These are phyloP conservation scores for Drosophila greeni DNA, from an alignment of 2,888 invertebrate species.

Conservation along the genomic window DNA sequence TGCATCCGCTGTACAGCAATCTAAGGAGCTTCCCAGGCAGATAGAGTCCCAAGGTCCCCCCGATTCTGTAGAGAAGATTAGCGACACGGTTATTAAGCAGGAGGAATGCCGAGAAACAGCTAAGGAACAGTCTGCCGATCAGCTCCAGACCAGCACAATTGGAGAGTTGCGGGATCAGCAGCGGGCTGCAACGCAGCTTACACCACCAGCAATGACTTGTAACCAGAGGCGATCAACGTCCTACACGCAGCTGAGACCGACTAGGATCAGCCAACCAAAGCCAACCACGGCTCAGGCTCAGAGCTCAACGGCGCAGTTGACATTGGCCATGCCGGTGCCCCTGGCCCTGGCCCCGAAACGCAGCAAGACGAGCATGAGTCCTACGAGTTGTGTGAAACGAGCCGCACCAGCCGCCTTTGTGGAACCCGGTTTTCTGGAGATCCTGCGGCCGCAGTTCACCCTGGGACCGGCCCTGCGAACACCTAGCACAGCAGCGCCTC, in stretches of 20 bases:
- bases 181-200: slow-evolving; percentile 23
- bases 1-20: neutral
- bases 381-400: slow-evolving; percentile 81
- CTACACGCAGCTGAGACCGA: slow-evolving; percentile 73
- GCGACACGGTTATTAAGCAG: neutral
- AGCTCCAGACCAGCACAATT: slow-evolving; percentile 24
- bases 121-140: neutral
- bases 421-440: slow-evolving; percentile 94
- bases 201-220: slow-evolving; percentile 56
- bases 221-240: slow-evolving; percentile 74
- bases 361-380: slow-evolving; percentile 74
- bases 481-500: slow-evolving; percentile 72
- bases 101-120: neutral
- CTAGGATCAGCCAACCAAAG: slow-evolving; percentile 61
- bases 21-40: neutral
- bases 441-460: slow-evolving; percentile 91
- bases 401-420: slow-evolving; percentile 85
- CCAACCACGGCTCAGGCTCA: slow-evolving; percentile 60
- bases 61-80: neutral
- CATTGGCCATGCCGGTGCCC: slow-evolving; percentile 60
- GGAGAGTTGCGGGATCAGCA: slow-evolving; percentile 20
- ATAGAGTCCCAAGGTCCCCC: neutral
- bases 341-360: slow-evolving; percentile 68
- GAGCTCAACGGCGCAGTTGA: slow-evolving; percentile 60
- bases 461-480: slow-evolving; percentile 89